These are phyloP conservation scores for Urocyon cinereoargenteus DNA, from an alignment of 2,797 vertebrate genomes.

Conservation along the genomic window DNA sequence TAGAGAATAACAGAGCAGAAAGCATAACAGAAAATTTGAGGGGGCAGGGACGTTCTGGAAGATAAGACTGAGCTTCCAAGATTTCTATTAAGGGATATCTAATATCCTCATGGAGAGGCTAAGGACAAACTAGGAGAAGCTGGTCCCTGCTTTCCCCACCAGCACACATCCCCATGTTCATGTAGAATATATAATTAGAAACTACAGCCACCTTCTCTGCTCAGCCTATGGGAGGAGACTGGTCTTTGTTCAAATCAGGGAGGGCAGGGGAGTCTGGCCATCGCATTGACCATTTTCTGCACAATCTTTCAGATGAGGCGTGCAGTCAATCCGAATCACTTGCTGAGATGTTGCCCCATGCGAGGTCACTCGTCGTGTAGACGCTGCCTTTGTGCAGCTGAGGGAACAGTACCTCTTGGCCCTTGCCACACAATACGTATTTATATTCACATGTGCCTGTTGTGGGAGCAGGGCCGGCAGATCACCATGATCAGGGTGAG, in stretches of 20 bases:
- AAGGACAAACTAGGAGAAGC: constrained; percentile 3
- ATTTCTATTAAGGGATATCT: neutral
- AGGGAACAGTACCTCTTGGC: constrained; percentile 74
- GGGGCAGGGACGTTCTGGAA: neutral
- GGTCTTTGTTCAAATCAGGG: constrained; percentile 58
- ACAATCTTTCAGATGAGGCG: constrained; percentile 84
- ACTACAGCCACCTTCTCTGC: neutral
- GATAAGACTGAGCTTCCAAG: constrained; percentile 15
- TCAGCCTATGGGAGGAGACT: constrained; percentile 55
- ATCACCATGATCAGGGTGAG: constrained; percentile 80
- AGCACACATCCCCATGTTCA: neutral
- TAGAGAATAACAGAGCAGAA: constrained; percentile 13
- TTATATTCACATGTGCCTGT: constrained; percentile 83
- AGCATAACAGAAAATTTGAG: neutral
- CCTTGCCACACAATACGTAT: constrained; percentile 75
- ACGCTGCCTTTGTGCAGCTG: constrained; percentile 79
- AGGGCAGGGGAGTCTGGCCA: constrained; percentile 66
- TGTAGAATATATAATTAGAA: neutral
- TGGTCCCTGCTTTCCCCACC: constrained; percentile 31
- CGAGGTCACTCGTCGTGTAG: constrained; percentile 74
- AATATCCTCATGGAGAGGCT: neutral
- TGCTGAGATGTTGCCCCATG: constrained; percentile 80
- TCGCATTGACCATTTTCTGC: constrained; percentile 80
- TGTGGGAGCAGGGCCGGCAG: constrained; percentile 81
- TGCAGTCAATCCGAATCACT: constrained; percentile 75